Base-by-base conservation (phyloP, 2,888 invertebrate species). In the Amiota minor region DNA sequence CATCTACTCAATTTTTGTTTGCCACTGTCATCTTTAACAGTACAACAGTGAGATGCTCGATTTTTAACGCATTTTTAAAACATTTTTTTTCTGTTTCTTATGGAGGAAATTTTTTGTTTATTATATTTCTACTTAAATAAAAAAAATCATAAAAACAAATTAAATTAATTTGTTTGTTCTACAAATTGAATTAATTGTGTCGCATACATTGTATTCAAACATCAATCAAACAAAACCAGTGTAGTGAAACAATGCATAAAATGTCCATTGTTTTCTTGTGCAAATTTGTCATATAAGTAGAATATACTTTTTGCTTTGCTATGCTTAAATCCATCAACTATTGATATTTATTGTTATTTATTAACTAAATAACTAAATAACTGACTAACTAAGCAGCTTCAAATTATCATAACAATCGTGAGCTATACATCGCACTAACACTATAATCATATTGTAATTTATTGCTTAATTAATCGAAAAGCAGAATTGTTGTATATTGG, bases 241-340 rank as follows among this genome's bases (percentile, higher is more conserved):
- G 35, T 35, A 35, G 35, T 59, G 59, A 18, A 18, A 65, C 65
- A 47, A 46, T 9, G 14, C 11, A 2, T 14, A 65, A 45, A 12
- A 65, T 35, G 47, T 65, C 62, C 35, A 35, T 35, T 35, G 35
- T 35, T 35, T 35, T 35, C 35, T 6, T 65, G 14, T 23, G 12
- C 73, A 35, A 70, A 82, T 82, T 80, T 84, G 82, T 82, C 78
- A 70, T 64, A 75, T 64, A n/a, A n/a, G n/a, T n/a, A 0, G 35
- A 35, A 23, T 23, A 23, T 23, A 23, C 23, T 35, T 69, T 59
- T 69, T 71, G 70, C 56, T 47, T 12, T 47, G 49, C 9, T 56
- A 23, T 12, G 14, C 35, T 35, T 14, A 68, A 53, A 50, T 46
- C 61, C 20, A 69, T 76, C 75, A 74, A 8, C 50, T 50, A 35